Base-by-base conservation (phyloP, 1,140 invertebrate genomes). In the Drosophila biarmipes region DNA sequence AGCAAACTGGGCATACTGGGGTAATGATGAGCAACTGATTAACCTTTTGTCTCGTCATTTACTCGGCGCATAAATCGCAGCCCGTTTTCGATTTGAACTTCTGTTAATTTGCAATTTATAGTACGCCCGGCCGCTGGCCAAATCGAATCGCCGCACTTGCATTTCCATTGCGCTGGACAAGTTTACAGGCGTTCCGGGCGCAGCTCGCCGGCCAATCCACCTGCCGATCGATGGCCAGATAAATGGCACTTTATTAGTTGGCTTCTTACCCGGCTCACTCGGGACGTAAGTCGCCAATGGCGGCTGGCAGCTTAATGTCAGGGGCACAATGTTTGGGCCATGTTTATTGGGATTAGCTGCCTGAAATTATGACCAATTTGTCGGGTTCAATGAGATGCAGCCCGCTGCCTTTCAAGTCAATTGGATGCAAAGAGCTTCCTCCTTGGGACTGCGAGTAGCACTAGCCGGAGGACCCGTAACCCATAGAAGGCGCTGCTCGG, bases 281-380 rank as follows among this genome's bases (percentile, higher is more conserved):
- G 10, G 49, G 48, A 34, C 61, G 64, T 69, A 69, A 69, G 67
- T 56, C 51, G 48, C 37, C 24, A 38, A 46, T 56, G 51, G 49
- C 49, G 51, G 51, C 48, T 78, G 85, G 77, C 80, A 90, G 80
- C 85, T 90, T 90, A 90, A 78, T 85, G 85, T 90, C 85, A 90
- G 73, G 58, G 46, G 69, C 69, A 90, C 85, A 90, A 90, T 90
- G 85, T 85, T 89, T 85, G 64, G 81, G 86, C 86, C 78, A 90
- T 90, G 86, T 90, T 90, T 90, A 90, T 90, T 87, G 84, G 86
- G 86, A 90, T 90, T 90, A 90, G 86, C 79, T 81, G 86, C 74
- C 71, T 59, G 80, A 87, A 90, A 90, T 90, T 90, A 90, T 90
- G 82, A 90, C 86, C 86, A 90, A 90, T 90, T 90, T 90, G 86